A percentile compares a stretch with the other conserved stretches of the same genome.
These are phyloP conservation scores for Drosophila truncata DNA, from an alignment of 1,140 invertebrate genomes.

Conservation along the genomic window DNA sequence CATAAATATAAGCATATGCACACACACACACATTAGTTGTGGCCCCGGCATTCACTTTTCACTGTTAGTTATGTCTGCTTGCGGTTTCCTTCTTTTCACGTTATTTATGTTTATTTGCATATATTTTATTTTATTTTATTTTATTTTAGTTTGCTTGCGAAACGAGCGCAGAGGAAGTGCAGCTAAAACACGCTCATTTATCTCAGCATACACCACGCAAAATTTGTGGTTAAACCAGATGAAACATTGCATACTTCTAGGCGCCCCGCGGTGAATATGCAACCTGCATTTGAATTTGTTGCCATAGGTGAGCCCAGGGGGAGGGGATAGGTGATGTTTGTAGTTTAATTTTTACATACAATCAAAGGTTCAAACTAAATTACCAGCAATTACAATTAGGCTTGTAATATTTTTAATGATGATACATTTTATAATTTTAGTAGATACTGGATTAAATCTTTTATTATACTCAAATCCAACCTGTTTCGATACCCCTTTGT, in stretches of 20 bases:
- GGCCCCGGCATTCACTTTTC: conserved; percentile 59
- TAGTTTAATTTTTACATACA: not conserved
- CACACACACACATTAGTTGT: conserved; percentile 45
- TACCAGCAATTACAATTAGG: not conserved
- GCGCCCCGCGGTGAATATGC: conserved; percentile 15
- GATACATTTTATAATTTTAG: no score
- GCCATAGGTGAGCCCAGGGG: not conserved
- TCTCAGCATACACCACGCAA: conserved; percentile 48
- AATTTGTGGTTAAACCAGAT: conserved; percentile 47
- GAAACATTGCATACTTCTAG: conserved; percentile 57
- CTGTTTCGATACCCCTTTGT: not conserved
- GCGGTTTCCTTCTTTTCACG: conserved; percentile 70
- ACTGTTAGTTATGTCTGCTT: conserved; percentile 80
- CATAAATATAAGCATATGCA: conserved; percentile 42
- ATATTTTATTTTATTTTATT: conserved; percentile 57
- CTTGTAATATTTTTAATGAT: not conserved
- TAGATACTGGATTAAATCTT: not conserved
- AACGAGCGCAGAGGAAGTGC: conserved; percentile 25
- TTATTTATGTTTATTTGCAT: conserved; percentile 77
- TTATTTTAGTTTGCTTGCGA: conserved; percentile 43
- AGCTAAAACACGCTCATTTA: conserved; percentile 61
- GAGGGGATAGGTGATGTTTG: not conserved
- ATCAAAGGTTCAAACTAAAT: not conserved
- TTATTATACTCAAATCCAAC: not conserved
- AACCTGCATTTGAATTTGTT: conserved; percentile 10